A percentile compares a stretch with the other conserved stretches of the same genome.
Evolutionary conservation across 2,888 invertebrate species (phyloP).

Genomic region (Lasiommata megera): DNA sequence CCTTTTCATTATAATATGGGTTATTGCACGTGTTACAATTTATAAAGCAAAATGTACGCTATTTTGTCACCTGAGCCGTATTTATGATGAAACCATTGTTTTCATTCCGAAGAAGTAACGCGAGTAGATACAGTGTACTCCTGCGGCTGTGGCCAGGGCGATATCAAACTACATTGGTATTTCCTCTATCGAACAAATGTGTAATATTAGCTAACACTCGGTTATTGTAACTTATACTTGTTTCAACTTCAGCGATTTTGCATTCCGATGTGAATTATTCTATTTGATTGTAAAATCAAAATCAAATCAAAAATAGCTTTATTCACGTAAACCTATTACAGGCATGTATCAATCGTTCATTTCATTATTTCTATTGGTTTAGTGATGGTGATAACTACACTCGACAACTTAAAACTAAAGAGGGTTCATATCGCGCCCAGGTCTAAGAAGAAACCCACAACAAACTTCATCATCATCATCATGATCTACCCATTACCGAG

Average conservation of each 20-base stretch:
- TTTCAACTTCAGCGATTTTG: constrained; percentile 27
- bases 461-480: no score
- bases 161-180: constrained; percentile 31
- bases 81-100: constrained; percentile 61
- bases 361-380: no score
- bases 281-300: constrained; percentile 1
- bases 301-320: no score
- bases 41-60: background rate
- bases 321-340: no score
- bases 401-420: no score
- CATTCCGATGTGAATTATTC: constrained; percentile 1
- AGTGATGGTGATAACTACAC: no score
- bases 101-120: constrained; percentile 56
- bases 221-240: constrained; percentile 28
- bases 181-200: constrained; percentile 33
- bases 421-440: no score
- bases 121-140: constrained; percentile 47
- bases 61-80: constrained; percentile 41
- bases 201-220: constrained; percentile 32
- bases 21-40: no score
- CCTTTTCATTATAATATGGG: no score
- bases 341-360: no score
- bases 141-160: constrained; percentile 45
- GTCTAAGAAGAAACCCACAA: no score
- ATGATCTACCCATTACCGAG: no score